Conservation (phyloP, 1,140 invertebrate species). For the Aphaenogaster floridana region DNA sequence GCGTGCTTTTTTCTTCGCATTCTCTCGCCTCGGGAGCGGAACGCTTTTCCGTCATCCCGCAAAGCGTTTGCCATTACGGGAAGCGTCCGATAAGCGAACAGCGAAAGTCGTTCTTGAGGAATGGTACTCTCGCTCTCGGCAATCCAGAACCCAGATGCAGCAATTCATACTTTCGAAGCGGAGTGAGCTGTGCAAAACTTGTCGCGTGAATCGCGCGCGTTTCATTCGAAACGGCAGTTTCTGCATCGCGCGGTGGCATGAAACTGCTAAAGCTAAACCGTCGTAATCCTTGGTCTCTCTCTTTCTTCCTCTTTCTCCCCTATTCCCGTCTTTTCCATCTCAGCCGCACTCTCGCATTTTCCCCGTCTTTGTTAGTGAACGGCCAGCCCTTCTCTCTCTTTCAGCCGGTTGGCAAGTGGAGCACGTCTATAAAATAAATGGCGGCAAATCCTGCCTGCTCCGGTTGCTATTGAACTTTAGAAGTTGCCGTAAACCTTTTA, state of each 20-base stretch:
- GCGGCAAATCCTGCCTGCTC: slow-evolving; percentile 68
- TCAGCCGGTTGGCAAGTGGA: slow-evolving; percentile 65
- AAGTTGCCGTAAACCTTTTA: slow-evolving; percentile 69
- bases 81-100: slow-evolving; percentile 14
- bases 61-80: neutral
- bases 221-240: slow-evolving; percentile 13
- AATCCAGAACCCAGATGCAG: slow-evolving; percentile 37
- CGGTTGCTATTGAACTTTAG: slow-evolving; percentile 74
- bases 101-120: slow-evolving; percentile 41
- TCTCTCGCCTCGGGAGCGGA: neutral
- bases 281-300: slow-evolving; percentile 66
- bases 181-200: slow-evolving; percentile 67
- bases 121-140: slow-evolving; percentile 35
- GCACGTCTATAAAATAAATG: slow-evolving; percentile 75
- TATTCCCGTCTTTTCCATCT: neutral
- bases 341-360: neutral
- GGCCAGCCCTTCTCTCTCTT: slow-evolving; percentile 2
- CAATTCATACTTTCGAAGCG: slow-evolving; percentile 43
- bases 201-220: slow-evolving; percentile 67
- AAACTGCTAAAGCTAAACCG: slow-evolving; percentile 51
- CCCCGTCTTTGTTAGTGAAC: slow-evolving; percentile 53
- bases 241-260: slow-evolving; percentile 51
- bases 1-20: neutral
- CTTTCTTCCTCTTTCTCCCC: neutral
- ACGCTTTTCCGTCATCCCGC: slow-evolving; percentile 7